Base-by-base conservation (phyloP, 2,113 vertebrate species). In the Barbus barbus region DNA sequence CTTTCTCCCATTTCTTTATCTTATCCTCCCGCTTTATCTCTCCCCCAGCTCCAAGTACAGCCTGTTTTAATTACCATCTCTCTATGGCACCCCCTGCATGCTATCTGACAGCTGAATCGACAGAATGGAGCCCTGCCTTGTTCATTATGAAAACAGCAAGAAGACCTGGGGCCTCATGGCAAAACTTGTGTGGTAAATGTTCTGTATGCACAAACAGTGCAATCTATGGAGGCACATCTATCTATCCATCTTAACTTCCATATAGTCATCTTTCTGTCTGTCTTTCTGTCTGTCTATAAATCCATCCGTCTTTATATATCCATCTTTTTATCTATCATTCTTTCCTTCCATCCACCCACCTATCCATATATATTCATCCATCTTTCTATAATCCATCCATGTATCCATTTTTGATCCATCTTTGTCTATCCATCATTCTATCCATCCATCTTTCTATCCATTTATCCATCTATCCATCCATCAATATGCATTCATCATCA, bases 71-170 rank as follows among this genome's bases (percentile, higher is more conserved):
- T 89, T 87, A 84, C 77, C 33, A 72, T 63, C 84, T 84, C 76
- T 65, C 61, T 69, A 72, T 84, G 82, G 75, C 76, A 72, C 85
- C 86, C 85, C 78, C 81, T 85, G 83, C 81, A 58, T 87, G 73
- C 87, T 88, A 85, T 88, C 82, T 90, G 82, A 87, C 86, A 84
- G 85, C 79, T 53, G 81, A 81, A 86, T 89, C 87, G 84, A 84
- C 87, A 86, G 84, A 88, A 78, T 69, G 71, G 61, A 86, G 69
- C 82, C 83, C 81, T 63, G 60, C 58, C 56, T 60, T 28, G 44
- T 86, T 86, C 73, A 76, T 88, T 86, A 82, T 78, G 72, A 65
- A 82, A 86, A 80, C 72, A 80, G 63, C 78, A 65, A 84, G 73
- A 60, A 16, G 84, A 65, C 77, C 78, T 65, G 79, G 60, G 76